Percentiles rank a stretch among this genome's conserved stretches.
phyloP scores from a whole-genome alignment of 2,113 vertebrate genomes.

The Chascanopsetta lugubris region DNA sequence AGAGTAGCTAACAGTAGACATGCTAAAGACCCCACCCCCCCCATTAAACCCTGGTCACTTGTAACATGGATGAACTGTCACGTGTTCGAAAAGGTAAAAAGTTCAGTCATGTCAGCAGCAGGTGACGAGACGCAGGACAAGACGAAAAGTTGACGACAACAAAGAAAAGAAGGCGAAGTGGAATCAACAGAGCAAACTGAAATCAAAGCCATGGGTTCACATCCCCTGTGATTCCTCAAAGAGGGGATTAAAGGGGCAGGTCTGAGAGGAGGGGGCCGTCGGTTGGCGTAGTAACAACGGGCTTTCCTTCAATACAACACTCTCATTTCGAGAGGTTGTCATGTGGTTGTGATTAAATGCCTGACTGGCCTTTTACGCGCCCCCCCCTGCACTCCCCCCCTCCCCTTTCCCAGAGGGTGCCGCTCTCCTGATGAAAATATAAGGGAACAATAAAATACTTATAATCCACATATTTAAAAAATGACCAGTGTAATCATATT shows the following conservation, averaged over 20 bases:
- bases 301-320: background rate
- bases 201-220: background rate
- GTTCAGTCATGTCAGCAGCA: background rate
- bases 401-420: background rate
- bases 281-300: too few species aligned
- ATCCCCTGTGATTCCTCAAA: background rate
- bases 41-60: too few species aligned
- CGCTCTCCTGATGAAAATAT: constrained; percentile 4
- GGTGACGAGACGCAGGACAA: background rate
- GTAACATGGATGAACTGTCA: too few species aligned
- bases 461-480: too few species aligned
- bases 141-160: background rate
- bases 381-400: background rate
- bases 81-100: background rate
- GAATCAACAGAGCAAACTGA: background rate
- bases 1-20: too few species aligned
- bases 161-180: background rate
- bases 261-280: background rate
- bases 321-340: background rate
- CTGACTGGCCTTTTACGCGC: constrained; percentile 26
- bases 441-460: too few species aligned
- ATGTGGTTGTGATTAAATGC: constrained; percentile 46
- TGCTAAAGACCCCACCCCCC: too few species aligned
- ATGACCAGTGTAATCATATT: too few species aligned
- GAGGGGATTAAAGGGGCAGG: background rate